Evolutionary conservation across 2,113 vertebrate genomes (phyloP).

Genomic region (Ciconia maguari): DNA sequence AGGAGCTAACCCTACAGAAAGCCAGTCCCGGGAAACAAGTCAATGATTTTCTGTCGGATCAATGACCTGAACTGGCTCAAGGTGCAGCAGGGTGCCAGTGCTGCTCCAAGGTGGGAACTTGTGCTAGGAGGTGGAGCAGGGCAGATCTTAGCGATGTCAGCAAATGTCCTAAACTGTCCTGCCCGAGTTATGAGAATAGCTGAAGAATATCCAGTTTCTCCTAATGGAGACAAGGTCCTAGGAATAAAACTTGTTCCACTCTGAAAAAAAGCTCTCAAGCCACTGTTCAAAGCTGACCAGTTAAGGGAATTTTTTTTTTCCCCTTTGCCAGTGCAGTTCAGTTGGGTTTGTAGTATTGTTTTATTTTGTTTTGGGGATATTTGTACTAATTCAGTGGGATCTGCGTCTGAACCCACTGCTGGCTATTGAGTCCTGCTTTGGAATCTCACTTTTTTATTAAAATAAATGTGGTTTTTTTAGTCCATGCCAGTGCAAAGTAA

Average conservation of each 20-base stretch:
- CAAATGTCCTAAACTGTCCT: neutral
- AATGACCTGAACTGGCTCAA: neutral
- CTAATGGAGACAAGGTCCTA: neutral
- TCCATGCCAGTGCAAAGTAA: neutral
- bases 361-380: neutral
- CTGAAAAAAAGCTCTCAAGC: neutral
- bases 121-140: neutral
- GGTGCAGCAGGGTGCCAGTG: neutral
- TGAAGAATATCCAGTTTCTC: neutral
- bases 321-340: neutral
- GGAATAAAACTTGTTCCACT: neutral
- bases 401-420: neutral
- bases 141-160: neutral
- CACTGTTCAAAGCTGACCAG: neutral
- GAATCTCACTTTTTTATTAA: neutral
- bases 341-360: neutral
- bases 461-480: neutral
- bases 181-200: neutral
- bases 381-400: neutral
- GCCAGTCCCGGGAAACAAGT: neutral
- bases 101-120: neutral
- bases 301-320: neutral
- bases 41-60: neutral
- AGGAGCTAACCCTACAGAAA: neutral
- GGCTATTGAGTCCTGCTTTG: neutral